Evolutionary conservation across 2,113 vertebrate species (phyloP), one percentile per base, ranked within the genome.

Genomic region (Hippocampus barbouri): DNA sequence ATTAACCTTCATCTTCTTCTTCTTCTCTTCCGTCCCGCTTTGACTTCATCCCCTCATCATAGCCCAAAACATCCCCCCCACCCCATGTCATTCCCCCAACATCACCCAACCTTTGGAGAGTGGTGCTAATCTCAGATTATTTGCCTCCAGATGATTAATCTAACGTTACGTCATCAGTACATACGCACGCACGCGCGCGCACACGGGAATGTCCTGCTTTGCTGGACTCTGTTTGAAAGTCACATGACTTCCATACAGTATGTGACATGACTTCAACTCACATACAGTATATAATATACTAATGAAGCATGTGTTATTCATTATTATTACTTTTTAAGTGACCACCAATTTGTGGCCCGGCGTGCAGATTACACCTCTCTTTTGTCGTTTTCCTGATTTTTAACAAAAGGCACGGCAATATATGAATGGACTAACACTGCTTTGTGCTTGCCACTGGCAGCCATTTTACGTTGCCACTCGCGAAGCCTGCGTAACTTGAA

Each of bases 101-200:
- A 34, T 54, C 62, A 51, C 54, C 43, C 60, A 41, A 56, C 66
- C 63, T 18, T n/a, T 21, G 15, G 70, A 69, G 51, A 68, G 63
- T 40, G 62, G 68, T 84, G 82, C 79, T 91, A 90, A 91, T 91
- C 88, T 88, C 79, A 89, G 86, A 91, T 91, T 87, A 91, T 89
- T 88, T 88, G 84, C 81, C 71, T 79, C 75, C 83, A 85, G 82
- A 90, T 89, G 87, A 89, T 89, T 89, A 90, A 90, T 85, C 87
- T 81, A n/a, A 76, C 70, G 43, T 90, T 90, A 76, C 76, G 75
- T 88, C 87, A 91, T 77, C 76, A 56, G 70, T 61, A 77, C 30
- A n/a, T n/a, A 5, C 10, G 8, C 8, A 25, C 53, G 30, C 30
- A 34, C 30, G 30, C 30, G 30, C 30, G n/a, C 49, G 20, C 4